These are phyloP conservation scores for Leucozona laternaria DNA, from an alignment of 2,888 invertebrate genomes.

Conservation along the genomic window DNA sequence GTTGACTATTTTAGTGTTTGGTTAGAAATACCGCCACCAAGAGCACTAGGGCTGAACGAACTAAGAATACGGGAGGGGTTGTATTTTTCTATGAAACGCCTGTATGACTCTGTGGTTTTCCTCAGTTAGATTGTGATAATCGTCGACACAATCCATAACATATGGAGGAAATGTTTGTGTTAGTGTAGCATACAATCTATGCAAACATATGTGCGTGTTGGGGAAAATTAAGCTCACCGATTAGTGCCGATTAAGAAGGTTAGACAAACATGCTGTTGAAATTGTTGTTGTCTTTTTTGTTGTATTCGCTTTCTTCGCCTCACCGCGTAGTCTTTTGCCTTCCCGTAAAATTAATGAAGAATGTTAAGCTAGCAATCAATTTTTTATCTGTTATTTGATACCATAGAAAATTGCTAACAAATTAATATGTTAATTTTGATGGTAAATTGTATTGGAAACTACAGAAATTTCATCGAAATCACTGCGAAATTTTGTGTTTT, in stretches of 20 bases:
- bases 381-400: conserved; percentile 57
- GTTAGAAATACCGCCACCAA: conserved; percentile 32
- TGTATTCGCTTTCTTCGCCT: background rate
- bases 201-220: conserved; percentile 10
- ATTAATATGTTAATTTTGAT: conserved; percentile 70
- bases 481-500: conserved; percentile 53
- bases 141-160: conserved; percentile 59
- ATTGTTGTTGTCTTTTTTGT: conserved; percentile 5
- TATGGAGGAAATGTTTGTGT: conserved; percentile 58
- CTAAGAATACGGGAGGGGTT: background rate
- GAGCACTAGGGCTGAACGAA: background rate
- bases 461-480: conserved; percentile 65
- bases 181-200: background rate
- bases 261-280: conserved; percentile 51
- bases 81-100: conserved; percentile 43
- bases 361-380: conserved; percentile 61
- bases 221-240: conserved; percentile 50
- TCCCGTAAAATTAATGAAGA: conserved; percentile 48
- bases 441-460: conserved; percentile 61
- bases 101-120: conserved; percentile 23
- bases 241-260: conserved; percentile 48
- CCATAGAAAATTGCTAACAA: conserved; percentile 67
- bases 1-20: conserved; percentile 63
- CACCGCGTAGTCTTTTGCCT: background rate
- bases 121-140: conserved; percentile 48